Base-by-base conservation (phyloP, 2,888 invertebrate species). In the Hydroisotoma schaefferi region DNA sequence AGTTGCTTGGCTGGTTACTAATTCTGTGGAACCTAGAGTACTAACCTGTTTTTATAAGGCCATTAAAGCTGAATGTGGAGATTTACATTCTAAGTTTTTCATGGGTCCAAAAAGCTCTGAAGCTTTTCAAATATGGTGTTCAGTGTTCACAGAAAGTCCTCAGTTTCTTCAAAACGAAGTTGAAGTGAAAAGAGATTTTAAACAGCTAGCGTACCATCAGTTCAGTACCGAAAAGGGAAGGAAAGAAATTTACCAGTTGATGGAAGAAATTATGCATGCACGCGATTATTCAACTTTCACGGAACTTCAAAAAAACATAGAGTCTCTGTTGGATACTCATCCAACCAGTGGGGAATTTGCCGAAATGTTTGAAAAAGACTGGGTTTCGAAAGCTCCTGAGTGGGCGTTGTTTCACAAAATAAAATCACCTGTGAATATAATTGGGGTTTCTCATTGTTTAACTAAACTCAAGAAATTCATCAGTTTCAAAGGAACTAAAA, bases 401-500 rank as follows among this genome's bases (percentile, higher is more conserved):
- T 71, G 71, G 71, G 52, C 64, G 10, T 59, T 68, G 22, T 55
- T 55, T 18, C 49, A 64, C 33, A 29, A 66, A 33, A 53, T 66
- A n/a, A 57, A 51, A 0, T 40, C 59, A 1, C 55, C 52, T 0
- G 55, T 59, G 1, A 70, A 70, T 43, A 62, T 68, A 10, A 38
- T 66, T 1, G 65, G 63, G 15, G 63, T 55, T 15, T 60, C 69
- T 8, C 65, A 71, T 5, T 52, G 60, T 1, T 71, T 71, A 47
- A 44, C 56, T 1, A 69, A 63, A 37, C 55, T 71, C 8, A 61
- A 61, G 56, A 71, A 69, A 47, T 71, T 71, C 52, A 63, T 71
- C n/a, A 56, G 64, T 22, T 71, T 71, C 49, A 71, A 69, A 57
- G 71, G 71, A 10, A 71, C 71, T 8, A 65, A 63, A 40, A 57